Evolutionary conservation across 2,888 invertebrate genomes (phyloP).

Genomic region (Parnassius apollo): DNA sequence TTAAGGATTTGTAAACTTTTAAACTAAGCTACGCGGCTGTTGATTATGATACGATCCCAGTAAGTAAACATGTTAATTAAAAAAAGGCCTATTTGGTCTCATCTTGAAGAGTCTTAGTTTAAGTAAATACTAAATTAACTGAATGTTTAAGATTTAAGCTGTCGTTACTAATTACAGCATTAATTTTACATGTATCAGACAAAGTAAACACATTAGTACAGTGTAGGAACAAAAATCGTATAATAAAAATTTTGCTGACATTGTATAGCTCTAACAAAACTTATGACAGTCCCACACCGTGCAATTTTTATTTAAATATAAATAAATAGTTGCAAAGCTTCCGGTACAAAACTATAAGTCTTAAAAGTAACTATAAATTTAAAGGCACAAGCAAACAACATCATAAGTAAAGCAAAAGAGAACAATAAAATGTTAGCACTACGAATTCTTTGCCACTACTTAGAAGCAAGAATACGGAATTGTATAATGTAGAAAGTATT

Average conservation of each 20-base stretch:
- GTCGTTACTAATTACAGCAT: too few relatives aligned
- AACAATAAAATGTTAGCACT: constrained; percentile 8
- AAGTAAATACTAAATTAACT: too few relatives aligned
- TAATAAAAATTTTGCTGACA: background rate
- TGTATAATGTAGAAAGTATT: background rate
- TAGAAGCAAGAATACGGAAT: background rate
- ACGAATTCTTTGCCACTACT: background rate
- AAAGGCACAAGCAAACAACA: constrained; percentile 15
- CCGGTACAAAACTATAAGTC: background rate
- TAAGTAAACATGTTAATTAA: too few relatives aligned
- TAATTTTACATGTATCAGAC: too few relatives aligned
- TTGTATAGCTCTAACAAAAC: background rate
- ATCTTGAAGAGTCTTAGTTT: too few relatives aligned
- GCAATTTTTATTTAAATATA: constrained; percentile 1
- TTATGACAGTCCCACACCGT: constrained; percentile 1
- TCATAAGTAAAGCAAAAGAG: constrained; percentile 6
- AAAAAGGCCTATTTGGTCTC: too few relatives aligned
- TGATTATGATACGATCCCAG: too few relatives aligned
- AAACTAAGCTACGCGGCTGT: too few relatives aligned
- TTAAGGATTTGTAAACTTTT: too few relatives aligned
- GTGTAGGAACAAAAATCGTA: too few relatives aligned
- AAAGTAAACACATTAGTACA: too few relatives aligned
- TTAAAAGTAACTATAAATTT: background rate
- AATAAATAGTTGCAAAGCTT: constrained; percentile 9
- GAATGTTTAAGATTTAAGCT: too few relatives aligned